Base-by-base conservation (phyloP, 2,888 invertebrate genomes). In the Hemistola chrysoprasaria region DNA sequence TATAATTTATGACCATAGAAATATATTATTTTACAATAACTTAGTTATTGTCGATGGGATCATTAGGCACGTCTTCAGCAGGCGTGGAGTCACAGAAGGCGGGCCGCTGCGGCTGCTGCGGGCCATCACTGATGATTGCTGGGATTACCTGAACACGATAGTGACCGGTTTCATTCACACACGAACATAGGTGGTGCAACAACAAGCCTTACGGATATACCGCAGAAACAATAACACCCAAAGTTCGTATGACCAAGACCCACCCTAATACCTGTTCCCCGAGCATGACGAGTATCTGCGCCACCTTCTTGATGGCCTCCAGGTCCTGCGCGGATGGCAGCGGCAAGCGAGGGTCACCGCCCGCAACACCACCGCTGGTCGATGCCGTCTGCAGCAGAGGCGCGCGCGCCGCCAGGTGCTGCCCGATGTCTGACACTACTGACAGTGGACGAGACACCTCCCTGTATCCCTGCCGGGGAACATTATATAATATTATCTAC, bases 241-340 rank as follows among this genome's bases (percentile, higher is more conserved):
- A n/a, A n/a, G n/a, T n/a, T n/a, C n/a, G n/a, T n/a, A 26, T 10
- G 5, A 7, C 9, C 6, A 16, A 16, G 16, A 16, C 31, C 33
- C 28, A 30, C 24, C 23, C 24, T 46, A 58, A 38, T 77, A 85
- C 85, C 82, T 85, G 80, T 66, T 83, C 76, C 47, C 85, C 85
- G 3, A 86, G 59, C 66, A 69, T 78, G 55, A 77, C 59, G 40
- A 85, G 78, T 26, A 85, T 78, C 59, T 84, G 80, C 22, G 85
- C 84, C 11, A 85, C 80, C 48, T 79, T 82, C 64, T 70, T 76
- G 55, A 86, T 78, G 31, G 78, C 74, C 16, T 81, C 81, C 22
- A 85, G 41, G 35, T 84, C 83, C 46, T 77, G 80, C 0, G 66
- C 49, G 1, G 72, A 48, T n/a, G 82, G 75, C 22, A 81, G 49